Evolutionary conservation across 2,888 invertebrate species (phyloP).

Genomic region (Trachelus stipa): DNA sequence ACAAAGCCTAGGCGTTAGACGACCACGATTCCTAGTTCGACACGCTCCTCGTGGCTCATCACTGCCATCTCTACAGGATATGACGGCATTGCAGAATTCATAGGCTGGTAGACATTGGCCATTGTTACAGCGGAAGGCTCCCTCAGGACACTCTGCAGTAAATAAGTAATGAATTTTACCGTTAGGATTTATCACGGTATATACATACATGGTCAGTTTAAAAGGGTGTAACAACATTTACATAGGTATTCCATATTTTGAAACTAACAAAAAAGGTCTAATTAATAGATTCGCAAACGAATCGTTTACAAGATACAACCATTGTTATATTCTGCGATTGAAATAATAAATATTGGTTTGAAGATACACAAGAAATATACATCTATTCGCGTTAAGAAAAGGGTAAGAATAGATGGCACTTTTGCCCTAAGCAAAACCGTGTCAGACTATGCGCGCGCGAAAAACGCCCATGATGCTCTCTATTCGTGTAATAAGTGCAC

Average conservation of each 20-base stretch:
- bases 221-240: neutral
- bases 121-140: slow-evolving; percentile 86
- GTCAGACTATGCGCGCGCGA: too few relatives aligned
- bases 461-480: too few relatives aligned
- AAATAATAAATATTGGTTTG: too few relatives aligned
- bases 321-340: too few relatives aligned
- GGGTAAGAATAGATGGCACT: too few relatives aligned
- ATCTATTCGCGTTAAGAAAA: too few relatives aligned
- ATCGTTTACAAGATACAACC: too few relatives aligned
- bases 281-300: too few relatives aligned
- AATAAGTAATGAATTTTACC: neutral
- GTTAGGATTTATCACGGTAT: neutral
- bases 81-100: slow-evolving; percentile 91
- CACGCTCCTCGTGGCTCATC: slow-evolving; percentile 80
- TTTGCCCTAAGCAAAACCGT: too few relatives aligned
- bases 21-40: slow-evolving; percentile 62
- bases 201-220: neutral
- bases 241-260: neutral
- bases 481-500: too few relatives aligned
- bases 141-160: slow-evolving; percentile 75
- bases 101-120: slow-evolving; percentile 91
- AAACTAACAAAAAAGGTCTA: too few relatives aligned
- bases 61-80: slow-evolving; percentile 88
- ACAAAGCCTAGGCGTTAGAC: slow-evolving; percentile 73
- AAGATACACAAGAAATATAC: too few relatives aligned